Base-by-base conservation (phyloP, 2,888 invertebrate species). In the Stictocephala bisonia region DNA sequence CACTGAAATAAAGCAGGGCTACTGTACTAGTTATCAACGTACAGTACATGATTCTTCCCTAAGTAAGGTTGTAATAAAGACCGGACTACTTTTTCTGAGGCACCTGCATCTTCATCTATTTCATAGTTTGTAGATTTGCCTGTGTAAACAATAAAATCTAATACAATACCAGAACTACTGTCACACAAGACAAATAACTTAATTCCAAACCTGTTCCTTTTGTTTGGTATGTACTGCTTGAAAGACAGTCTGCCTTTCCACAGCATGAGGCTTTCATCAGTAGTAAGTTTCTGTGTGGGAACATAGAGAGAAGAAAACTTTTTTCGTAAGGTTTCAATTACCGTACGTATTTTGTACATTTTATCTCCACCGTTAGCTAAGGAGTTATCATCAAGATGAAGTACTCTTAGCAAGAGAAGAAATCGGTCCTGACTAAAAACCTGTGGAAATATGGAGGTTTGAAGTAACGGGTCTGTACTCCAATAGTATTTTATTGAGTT, bases 231-330 rank as follows among this genome's bases (percentile, higher is more conserved):
- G 13, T 58, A 66, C 51, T 72, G 66, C 40, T 53, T 51, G 41
- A 66, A 72, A 24, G 40, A 66, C 35, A 72, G 41, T 66, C 66
- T 66, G n/a, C 67, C 72, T 40, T 67, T 72, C 60, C 58, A 72
- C 20, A 66, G 18, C 27, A 67, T 35, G 2, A 72, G 27, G 51
- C 66, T 67, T 44, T 71, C 58, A 26, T 66, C 72, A 15, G 67
- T 72, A 20, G 29, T 29, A 24, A 72, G 53, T 40, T 72, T 41
- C 51, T 66, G 51, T 26, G 20, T 27, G 1, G 72, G 72, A n/a
- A 18, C 13, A 20, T 27, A 71, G 18, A 15, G 24, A 13, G 51
- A 29, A 29, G 41, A 31, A 44, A 60, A 58, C 13, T 35, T 60
- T 26, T 27, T 40, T 24, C 64, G 18, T 6, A 72, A n/a, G 24